Evolutionary conservation across 2,797 vertebrate genomes (phyloP), one percentile per base, ranked within the genome.

Genomic region (Sternarchorhynchus goeldii): DNA sequence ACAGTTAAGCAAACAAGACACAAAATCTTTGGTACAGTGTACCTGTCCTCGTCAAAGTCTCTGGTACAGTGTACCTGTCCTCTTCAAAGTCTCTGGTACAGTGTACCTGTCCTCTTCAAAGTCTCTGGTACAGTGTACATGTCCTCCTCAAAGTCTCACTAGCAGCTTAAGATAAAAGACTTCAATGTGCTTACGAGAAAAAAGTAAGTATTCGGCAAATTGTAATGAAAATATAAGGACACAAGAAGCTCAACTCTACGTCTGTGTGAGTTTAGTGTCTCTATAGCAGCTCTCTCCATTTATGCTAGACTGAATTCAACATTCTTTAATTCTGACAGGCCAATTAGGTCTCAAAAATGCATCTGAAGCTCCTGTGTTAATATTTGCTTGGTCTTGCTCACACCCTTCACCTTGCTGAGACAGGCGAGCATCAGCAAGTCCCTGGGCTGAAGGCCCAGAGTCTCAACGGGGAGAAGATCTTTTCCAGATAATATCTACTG

Each of bases 1-100:
- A 45, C 41, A 45, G 88, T 86, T 21, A 64, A 70, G 68, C 17
- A 79, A 83, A 81, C 73, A 67, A 82, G 73, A n/a, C 75, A 45
- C 62, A 55, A 34, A 63, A 17, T 66, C 25, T 25, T 1, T 25
- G 25, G 25, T 25, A 25, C 25, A 25, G 25, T 25, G 25, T 25
- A 25, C 25, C 25, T 25, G 25, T 25, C 25, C 25, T 25, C 25
- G 1, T 25, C 62, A 55, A 34, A 63, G 20, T 66, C 25, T 25
- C 25, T 25, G 25, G 25, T 25, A 25, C 25, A 25, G 25, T 25
- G 25, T 25, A 25, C 25, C 25, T 25, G 25, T 25, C 25, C 25
- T 25, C 0, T 25, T 25, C 77, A 36, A 32, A 36, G 57, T 73
- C 60, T 59, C 73, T 76, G 21, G 71, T 29, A 21, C 58, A 70